Base-by-base conservation (phyloP, 2,797 vertebrate genomes). In the Pseudomugil tenellus region DNA sequence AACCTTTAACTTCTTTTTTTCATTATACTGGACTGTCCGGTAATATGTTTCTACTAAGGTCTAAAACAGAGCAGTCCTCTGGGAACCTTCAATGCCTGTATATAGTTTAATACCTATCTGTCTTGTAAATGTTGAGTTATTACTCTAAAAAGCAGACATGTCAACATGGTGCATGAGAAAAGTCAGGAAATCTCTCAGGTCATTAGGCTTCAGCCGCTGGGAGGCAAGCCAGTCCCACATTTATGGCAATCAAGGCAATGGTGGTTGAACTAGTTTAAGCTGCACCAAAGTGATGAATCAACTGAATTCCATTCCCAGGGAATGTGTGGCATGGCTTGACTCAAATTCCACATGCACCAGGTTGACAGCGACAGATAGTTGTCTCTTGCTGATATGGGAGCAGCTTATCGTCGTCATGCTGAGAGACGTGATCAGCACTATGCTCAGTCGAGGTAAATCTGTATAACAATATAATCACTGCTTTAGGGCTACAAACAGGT, bases 401-500 rank as follows among this genome's bases (percentile, higher is more conserved):
- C 48, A 7, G 55, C 59, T 1, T 56, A 25, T 64, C 53, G 13
- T 49, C 63, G 54, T 19, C 32, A 6, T 53, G 4, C 62, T 48
- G 67, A 26, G n/a, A 46, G 37, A 16, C 10, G 54, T 41, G 67
- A 58, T 60, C 26, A 29, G 46, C 35, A n/a, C n/a, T n/a, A n/a
- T n/a, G n/a, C n/a, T n/a, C n/a, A n/a, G n/a, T n/a, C n/a, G n/a
- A n/a, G 11, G 37, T 63, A 67, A 85, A 63, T 17, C 10, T 52
- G 63, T 73, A 52, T 11, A 67, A 62, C 62, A 74, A 67, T 80
- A 69, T 21, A 63, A 67, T 56, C 63, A 51, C 63, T 14, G 81
- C 81, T 79, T 21, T 49, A 58, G 69, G 70, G 41, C 48, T 37
- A 54, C 48, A 76, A 69, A 70, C 72, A 67, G 77, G 85, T 28